Evolutionary conservation across 2,888 invertebrate species (phyloP), one percentile per base, ranked within the genome.

Genomic region (Cephus pygmeus): DNA sequence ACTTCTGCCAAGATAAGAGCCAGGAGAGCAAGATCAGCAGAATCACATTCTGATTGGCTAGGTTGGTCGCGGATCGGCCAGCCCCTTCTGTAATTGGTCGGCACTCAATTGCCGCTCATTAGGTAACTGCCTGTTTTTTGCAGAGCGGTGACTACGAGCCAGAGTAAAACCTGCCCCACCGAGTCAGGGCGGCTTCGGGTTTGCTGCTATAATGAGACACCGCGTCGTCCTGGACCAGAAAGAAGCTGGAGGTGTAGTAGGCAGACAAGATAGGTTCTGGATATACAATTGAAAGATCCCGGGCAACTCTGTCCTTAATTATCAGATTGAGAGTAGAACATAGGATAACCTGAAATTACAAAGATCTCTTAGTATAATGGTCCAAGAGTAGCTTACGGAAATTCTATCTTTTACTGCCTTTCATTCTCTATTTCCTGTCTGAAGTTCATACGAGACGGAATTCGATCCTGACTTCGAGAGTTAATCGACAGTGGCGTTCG

Each of bases 21-120:
- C 15, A 71, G 71, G 23, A 71, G 30, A 71, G 34, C 31, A 31
- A n/a, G 15, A 34, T 71, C 71, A 15, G 71, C 34, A 12, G 71
- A 71, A 71, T 33, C 71, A 34, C 71, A 33, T 85, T 87, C 85
- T 85, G 87, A 89, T 89, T 89, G 89, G 89, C 87, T 83, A 85
- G 86, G 84, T 85, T 82, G 84, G 86, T 87, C 84, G 83, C 83
- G 85, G 86, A 81, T 82, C 79, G 84, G 87, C 78, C 87, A 81
- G 87, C 87, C 87, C 83, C 87, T 86, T 84, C 88, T 87, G 87
- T 89, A 89, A 89, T 89, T 89, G 89, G 89, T 87, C 88, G 88
- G 86, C 87, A 86, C 89, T 89, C 89, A 89, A 89, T 89, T 89
- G 89, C 88, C 86, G 87, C 87, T 89, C 89, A 89, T 89, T 89